These are phyloP conservation scores for Gambusia yucatana DNA, from an alignment of 2,797 vertebrate genomes.

Conservation along the genomic window DNA sequence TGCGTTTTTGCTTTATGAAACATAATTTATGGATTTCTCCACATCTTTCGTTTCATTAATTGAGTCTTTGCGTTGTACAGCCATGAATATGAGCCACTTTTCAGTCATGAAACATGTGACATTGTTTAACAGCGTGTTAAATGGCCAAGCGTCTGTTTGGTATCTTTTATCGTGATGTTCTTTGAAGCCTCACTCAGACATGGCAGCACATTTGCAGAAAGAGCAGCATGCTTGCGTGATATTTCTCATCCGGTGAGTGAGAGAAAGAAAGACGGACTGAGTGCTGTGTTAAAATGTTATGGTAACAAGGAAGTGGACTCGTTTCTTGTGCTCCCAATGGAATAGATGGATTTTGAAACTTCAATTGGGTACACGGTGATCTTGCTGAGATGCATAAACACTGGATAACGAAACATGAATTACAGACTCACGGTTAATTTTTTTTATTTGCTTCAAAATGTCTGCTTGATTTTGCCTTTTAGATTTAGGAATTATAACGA, in stretches of 20 bases:
- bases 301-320: background rate
- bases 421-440: background rate
- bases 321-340: constrained; percentile 1
- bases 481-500: background rate
- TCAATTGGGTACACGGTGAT: constrained; percentile 8
- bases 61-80: background rate
- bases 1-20: background rate
- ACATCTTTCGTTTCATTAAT: background rate
- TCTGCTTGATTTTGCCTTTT: constrained; percentile 2
- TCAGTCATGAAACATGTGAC: constrained; percentile 10
- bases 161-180: constrained; percentile 1
- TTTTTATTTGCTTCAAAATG: constrained; percentile 1
- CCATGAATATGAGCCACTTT: constrained; percentile 1
- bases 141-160: constrained; percentile 6
- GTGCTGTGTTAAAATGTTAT: constrained; percentile 18
- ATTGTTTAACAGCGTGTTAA: constrained; percentile 21
- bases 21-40: background rate
- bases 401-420: constrained; percentile 1
- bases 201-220: constrained; percentile 14
- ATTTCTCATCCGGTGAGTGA: constrained; percentile 21
- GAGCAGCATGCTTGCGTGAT: constrained; percentile 11
- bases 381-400: constrained; percentile 4
- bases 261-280: constrained; percentile 5
- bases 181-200: constrained; percentile 17
- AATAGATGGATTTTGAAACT: constrained; percentile 15